Conservation (phyloP, 2,797 vertebrate genomes). For the Nothura maculosa region DNA sequence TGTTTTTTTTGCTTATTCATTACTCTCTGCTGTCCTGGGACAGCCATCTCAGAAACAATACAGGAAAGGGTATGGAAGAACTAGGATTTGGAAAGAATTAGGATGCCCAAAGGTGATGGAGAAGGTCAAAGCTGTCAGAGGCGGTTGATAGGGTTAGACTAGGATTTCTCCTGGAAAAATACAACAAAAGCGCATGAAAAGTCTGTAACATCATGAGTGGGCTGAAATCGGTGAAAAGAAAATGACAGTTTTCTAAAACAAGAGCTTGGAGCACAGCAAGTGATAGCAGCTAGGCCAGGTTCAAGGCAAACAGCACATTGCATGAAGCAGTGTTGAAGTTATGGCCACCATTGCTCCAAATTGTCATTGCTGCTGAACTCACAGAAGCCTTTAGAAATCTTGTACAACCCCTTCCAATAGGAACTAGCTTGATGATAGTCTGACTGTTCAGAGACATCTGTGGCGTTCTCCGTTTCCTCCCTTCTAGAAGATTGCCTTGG, state of each 20-base stretch:
- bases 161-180: neutral
- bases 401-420: neutral
- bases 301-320: neutral
- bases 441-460: fast-evolving
- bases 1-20: neutral
- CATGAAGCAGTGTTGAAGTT: neutral
- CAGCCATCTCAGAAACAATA: neutral
- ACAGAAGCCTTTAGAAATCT: too few relatives aligned
- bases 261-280: neutral
- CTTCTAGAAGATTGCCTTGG: neutral
- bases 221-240: neutral
- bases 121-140: neutral
- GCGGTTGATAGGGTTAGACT: neutral
- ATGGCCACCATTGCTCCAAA: neutral
- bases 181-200: fast-evolving
- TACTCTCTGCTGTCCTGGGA: neutral
- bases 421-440: fast-evolving
- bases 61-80: neutral
- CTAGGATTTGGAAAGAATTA: neutral
- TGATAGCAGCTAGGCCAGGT: neutral
- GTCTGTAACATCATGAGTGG: neutral
- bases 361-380: too few relatives aligned
- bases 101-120: neutral
- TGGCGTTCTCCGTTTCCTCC: neutral
- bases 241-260: neutral